Conservation (phyloP, 2,888 invertebrate species). For the Listrodromus nycthemerus region DNA sequence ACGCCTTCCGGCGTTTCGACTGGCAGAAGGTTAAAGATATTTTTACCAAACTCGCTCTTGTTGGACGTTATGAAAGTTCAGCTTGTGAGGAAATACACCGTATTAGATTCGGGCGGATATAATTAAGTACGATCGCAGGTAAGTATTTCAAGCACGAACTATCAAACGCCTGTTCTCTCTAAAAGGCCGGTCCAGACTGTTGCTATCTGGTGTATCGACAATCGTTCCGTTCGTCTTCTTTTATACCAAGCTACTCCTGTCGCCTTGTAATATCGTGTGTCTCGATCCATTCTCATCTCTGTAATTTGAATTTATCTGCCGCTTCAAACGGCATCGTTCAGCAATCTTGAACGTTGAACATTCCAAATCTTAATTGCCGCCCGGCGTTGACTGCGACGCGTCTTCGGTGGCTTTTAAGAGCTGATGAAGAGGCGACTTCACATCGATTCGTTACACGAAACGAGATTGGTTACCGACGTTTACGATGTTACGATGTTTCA, state of each 20-base stretch:
- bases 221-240: too few species aligned
- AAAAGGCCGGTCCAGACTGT: too few species aligned
- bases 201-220: too few species aligned
- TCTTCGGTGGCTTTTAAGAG: not conserved
- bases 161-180: too few species aligned
- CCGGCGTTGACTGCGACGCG: not conserved
- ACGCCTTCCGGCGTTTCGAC: not conserved
- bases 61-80: not conserved
- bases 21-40: not conserved
- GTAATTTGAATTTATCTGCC: too few species aligned
- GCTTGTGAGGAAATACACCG: too few species aligned
- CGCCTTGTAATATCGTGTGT: too few species aligned
- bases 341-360: not conserved
- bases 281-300: too few species aligned
- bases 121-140: too few species aligned
- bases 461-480: not conserved
- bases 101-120: too few species aligned
- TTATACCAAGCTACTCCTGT: too few species aligned
- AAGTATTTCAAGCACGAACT: too few species aligned
- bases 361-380: not conserved
- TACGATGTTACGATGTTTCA: slow-evolving; percentile 50
- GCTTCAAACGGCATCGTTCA: not conserved
- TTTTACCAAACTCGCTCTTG: not conserved
- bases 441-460: slow-evolving; percentile 22
- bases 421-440: not conserved